Conservation (phyloP, 2,113 vertebrate species). For the Tetrax tetrax region DNA sequence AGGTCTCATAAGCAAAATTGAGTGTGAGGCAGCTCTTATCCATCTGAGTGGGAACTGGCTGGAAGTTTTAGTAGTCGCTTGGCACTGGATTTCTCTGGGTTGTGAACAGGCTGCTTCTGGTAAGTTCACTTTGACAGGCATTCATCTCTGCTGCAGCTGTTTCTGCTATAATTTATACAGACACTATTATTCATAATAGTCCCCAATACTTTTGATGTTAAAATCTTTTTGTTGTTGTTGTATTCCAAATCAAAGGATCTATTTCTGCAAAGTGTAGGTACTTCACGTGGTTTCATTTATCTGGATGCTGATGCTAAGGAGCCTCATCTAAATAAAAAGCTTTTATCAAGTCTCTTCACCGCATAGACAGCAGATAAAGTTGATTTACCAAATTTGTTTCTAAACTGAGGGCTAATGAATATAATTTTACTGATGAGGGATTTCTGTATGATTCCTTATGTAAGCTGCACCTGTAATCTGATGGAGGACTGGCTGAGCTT, state of each 20-base stretch:
- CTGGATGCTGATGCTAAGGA: slow-evolving; percentile 4
- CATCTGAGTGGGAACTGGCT: not conserved
- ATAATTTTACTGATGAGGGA: slow-evolving; percentile 47
- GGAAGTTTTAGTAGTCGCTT: slow-evolving; percentile 17
- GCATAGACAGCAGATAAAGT: slow-evolving; percentile 35
- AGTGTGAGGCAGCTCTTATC: not conserved
- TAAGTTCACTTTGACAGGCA: not conserved
- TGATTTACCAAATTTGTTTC: slow-evolving; percentile 35
- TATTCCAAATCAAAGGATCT: slow-evolving; percentile 22
- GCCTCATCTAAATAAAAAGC: slow-evolving; percentile 47
- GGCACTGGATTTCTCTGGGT: not conserved
- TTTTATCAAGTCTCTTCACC: slow-evolving; percentile 33
- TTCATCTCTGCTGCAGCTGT: slow-evolving; percentile 37
- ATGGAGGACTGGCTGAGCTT: not conserved
- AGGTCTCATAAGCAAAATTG: slow-evolving; percentile 1
- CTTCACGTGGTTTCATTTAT: slow-evolving; percentile 6
- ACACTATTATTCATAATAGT: not conserved
- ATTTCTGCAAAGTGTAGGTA: slow-evolving; percentile 1
- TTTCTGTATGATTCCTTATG: slow-evolving; percentile 3
- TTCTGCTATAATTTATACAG: slow-evolving; percentile 12
- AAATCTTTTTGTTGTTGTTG: slow-evolving; percentile 5
- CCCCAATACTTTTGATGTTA: not conserved
- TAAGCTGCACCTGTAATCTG: not conserved
- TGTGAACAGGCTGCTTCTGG: not conserved
- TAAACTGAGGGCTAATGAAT: slow-evolving; percentile 41